A percentile compares a stretch with the other conserved stretches of the same genome.
phyloP scores from a whole-genome alignment of 2,113 vertebrate species.

The Willisornis vidua region DNA sequence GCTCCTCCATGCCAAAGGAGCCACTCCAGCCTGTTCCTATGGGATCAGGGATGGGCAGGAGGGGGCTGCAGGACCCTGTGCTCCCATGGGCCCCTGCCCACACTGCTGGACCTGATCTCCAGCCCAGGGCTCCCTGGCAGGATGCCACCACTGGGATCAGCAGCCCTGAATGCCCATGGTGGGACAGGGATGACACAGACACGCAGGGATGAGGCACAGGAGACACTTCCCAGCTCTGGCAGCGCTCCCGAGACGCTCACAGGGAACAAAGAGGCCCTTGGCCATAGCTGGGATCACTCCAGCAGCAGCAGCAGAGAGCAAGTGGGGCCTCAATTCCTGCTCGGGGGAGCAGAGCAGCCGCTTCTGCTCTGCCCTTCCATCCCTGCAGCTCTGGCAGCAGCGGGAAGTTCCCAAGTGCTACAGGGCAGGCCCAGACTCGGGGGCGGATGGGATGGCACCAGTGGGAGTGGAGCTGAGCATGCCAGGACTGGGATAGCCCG shows the following conservation, averaged over 20 bases:
- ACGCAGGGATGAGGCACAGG: rapidly evolving
- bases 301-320: not conserved
- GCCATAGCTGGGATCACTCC: not conserved
- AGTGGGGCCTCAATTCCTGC: not conserved
- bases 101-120: rapidly evolving
- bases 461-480: rapidly evolving
- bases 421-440: rapidly evolving
- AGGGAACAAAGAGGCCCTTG: constrained; percentile 52
- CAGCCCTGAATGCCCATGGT: rapidly evolving
- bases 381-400: not conserved
- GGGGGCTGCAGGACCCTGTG: rapidly evolving
- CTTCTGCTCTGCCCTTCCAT: not conserved
- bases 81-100: rapidly evolving
- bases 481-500: rapidly evolving
- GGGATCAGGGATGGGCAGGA: not conserved
- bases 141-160: not conserved
- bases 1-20: not conserved
- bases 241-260: not conserved
- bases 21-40: not conserved
- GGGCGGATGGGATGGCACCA: rapidly evolving
- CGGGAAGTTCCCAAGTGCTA: rapidly evolving
- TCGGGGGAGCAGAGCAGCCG: not conserved
- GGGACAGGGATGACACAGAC: not conserved
- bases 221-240: not conserved
- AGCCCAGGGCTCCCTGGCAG: not conserved